These are phyloP conservation scores for Drosophila athabasca DNA, from an alignment of 1,140 invertebrate species.

Conservation along the genomic window DNA sequence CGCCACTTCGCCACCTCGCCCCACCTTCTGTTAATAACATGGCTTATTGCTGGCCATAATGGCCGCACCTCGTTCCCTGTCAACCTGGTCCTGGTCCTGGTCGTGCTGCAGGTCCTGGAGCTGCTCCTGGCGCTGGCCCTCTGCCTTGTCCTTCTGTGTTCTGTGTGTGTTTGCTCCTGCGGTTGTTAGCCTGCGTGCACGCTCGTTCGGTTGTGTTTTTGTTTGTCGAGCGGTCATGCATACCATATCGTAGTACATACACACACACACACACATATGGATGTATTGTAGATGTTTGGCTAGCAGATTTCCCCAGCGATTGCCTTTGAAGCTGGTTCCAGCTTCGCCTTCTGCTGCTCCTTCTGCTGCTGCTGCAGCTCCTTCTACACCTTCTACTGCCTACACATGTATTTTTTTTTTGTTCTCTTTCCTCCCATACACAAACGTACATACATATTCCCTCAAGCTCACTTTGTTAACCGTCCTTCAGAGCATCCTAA, in stretches of 20 bases:
- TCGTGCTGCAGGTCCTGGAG: too few species aligned
- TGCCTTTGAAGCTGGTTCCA: conserved; percentile 55
- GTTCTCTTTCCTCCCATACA: not conserved
- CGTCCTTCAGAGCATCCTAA: conserved; percentile 50
- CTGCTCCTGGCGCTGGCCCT: not conserved
- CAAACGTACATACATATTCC: conserved; percentile 45
- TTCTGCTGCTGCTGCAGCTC: conserved; percentile 1
- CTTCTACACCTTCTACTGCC: not conserved
- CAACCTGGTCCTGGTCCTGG: conserved; percentile 29
- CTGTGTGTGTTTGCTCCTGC: conserved; percentile 65
- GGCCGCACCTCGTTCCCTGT: conserved; percentile 53
- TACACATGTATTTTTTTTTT: conserved; percentile 17
- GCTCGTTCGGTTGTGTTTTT: conserved; percentile 70
- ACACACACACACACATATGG: not conserved
- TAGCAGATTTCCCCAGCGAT: conserved; percentile 76
- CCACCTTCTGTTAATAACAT: conserved; percentile 69
- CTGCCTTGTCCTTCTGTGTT: conserved; percentile 11
- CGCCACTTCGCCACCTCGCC: not conserved
- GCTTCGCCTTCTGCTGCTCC: not conserved
- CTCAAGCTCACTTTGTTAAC: conserved; percentile 68
- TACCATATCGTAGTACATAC: conserved; percentile 1
- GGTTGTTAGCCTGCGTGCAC: conserved; percentile 67
- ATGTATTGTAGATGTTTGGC: conserved; percentile 54
- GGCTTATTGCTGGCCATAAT: conserved; percentile 79
- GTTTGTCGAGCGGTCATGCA: conserved; percentile 69